Evolutionary conservation across 2,113 vertebrate species (phyloP), one percentile per base, ranked within the genome.

Genomic region (Tricholaema leucomelas): DNA sequence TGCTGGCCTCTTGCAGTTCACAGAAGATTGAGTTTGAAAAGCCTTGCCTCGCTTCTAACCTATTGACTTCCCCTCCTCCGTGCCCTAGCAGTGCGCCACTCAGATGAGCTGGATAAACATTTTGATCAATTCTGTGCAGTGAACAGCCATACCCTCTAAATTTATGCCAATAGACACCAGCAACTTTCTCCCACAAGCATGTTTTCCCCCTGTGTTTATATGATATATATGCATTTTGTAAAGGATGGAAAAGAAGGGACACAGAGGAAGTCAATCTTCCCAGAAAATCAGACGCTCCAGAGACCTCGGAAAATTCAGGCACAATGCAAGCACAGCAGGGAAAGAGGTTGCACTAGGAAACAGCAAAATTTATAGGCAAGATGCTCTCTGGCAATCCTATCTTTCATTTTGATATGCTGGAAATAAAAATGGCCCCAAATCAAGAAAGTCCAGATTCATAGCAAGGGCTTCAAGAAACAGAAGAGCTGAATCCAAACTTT

Each of bases 21-120:
- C 65, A 83, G 76, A 33, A 91, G 31, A 81, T 18, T 74, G 85
- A 69, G 40, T 77, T 20, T 38, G 74, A 65, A 91, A 94, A 82
- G 56, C 50, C 31, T 65, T 92, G 59, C 25, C 58, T 96, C n/a
- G 21, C 88, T 87, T 73, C 74, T 90, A 81, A 94, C 94, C 95
- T 90, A 61, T 7, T 75, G 91, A 90, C 81, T 81, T 88, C 8
- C 50, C 66, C 61, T 50, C 6, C 60, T 76, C 58, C 55, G 15
- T 3, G 0, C 44, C 10, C 0, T 0, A 84, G 69, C 50, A 55
- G n/a, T 21, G 48, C 54, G 64, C 72, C 80, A 55, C 44, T 71
- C 61, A 33, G 67, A 70, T 14, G 55, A 92, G 85, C 28, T 50
- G 78, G 71, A 90, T 48, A 92, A 94, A 67, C 54, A 59, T 65